Evolutionary conservation across 2,888 invertebrate species (phyloP).

Genomic region (Drosophila vallismaia): DNA sequence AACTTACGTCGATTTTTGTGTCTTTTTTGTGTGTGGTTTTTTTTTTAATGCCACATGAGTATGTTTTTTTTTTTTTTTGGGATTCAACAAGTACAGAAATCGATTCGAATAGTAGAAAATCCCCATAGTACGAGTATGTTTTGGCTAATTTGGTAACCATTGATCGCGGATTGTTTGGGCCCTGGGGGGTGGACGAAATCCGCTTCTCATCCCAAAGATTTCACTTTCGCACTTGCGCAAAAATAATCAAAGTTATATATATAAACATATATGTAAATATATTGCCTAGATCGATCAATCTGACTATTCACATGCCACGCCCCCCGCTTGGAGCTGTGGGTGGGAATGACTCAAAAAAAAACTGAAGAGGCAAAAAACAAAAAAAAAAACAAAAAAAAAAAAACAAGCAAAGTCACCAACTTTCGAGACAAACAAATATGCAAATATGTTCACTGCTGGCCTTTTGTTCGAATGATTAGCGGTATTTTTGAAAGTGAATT

Average conservation of each 20-base stretch:
- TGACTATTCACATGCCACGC: conserved; percentile 40
- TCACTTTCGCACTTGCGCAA: conserved; percentile 30
- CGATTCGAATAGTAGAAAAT: neutral
- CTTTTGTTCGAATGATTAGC: conserved; percentile 64
- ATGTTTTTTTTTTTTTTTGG: conserved; percentile 8
- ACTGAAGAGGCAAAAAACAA: too few species aligned
- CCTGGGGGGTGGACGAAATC: conserved; percentile 32
- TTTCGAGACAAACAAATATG: conserved; percentile 65
- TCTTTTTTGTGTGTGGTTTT: neutral
- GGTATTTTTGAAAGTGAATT: conserved; percentile 77
- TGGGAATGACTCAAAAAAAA: neutral
- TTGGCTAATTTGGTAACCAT: conserved; percentile 45
- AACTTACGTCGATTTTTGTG: conserved; percentile 31
- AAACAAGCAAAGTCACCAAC: conserved; percentile 17
- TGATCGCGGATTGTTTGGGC: conserved; percentile 17
- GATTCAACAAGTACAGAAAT: conserved; percentile 17
- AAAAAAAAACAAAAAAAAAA: neutral
- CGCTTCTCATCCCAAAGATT: conserved; percentile 39
- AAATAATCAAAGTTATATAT: neutral
- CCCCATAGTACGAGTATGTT: neutral
- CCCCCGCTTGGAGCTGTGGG: conserved; percentile 25
- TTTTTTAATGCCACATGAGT: neutral
- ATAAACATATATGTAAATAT: neutral
- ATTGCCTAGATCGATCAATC: conserved; percentile 43
- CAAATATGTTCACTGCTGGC: conserved; percentile 54